A percentile compares a stretch with the other conserved stretches of the same genome.
These are phyloP conservation scores for Drosophila neoperkinsi DNA, from an alignment of 2,888 invertebrate species.

Conservation along the genomic window DNA sequence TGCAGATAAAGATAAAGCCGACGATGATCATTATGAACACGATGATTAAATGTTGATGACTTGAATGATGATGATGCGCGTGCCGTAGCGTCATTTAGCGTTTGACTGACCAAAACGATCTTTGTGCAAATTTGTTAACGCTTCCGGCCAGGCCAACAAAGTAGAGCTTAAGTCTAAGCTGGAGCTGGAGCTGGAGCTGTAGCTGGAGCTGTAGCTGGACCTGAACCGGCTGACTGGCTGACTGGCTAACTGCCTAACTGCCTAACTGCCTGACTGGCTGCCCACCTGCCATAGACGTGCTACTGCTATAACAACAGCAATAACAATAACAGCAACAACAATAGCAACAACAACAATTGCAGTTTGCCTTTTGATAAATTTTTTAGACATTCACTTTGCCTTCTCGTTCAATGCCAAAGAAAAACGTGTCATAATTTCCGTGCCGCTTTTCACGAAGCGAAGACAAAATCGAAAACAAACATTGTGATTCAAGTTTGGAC, in stretches of 20 bases:
- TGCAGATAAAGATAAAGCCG: slow-evolving; percentile 22
- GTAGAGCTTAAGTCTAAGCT: slow-evolving; percentile 1
- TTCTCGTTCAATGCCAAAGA: slow-evolving; percentile 70
- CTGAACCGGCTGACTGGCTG: slow-evolving; percentile 25
- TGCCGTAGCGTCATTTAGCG: slow-evolving; percentile 68
- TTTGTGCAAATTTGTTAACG: slow-evolving; percentile 72
- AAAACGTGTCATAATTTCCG: slow-evolving; percentile 73
- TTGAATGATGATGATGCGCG: slow-evolving; percentile 71
- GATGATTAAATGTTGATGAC: slow-evolving; percentile 44
- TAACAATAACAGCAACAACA: slow-evolving; percentile 32
- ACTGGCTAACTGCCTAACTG: not conserved
- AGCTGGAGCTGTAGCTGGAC: slow-evolving; percentile 9
- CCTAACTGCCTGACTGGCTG: slow-evolving; percentile 5
- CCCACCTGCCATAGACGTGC: slow-evolving; percentile 47
- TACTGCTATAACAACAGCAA: slow-evolving; percentile 43
- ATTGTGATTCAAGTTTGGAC: slow-evolving; percentile 23
- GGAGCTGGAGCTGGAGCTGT: slow-evolving; percentile 1
- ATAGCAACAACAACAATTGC: slow-evolving; percentile 34
- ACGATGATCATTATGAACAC: slow-evolving; percentile 14
- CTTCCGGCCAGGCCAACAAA: slow-evolving; percentile 65
- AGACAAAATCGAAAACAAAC: not conserved
- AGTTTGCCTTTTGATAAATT: slow-evolving; percentile 41
- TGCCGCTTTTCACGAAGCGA: slow-evolving; percentile 41
- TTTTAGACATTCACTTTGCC: slow-evolving; percentile 68
- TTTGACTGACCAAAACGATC: slow-evolving; percentile 45